Conservation (phyloP, 2,797 vertebrate genomes). For the Perodicticus potto region DNA sequence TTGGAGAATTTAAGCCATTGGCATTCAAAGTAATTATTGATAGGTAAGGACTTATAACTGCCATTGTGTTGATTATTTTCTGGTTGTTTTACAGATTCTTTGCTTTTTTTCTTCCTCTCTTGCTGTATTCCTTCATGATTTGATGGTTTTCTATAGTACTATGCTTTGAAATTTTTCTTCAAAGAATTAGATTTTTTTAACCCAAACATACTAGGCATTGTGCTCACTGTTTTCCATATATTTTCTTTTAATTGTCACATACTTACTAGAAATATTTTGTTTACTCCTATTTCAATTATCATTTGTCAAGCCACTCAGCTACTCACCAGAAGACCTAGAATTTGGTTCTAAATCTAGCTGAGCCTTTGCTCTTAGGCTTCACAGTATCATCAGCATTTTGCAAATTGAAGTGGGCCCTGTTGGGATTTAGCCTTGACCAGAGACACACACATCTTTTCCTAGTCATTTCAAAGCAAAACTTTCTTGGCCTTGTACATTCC, state of each 20-base stretch:
- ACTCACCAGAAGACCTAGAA: neutral
- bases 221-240: neutral
- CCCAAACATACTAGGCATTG: neutral
- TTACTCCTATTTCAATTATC: neutral
- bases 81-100: neutral
- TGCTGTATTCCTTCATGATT: neutral
- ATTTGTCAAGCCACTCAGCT: conserved; percentile 22
- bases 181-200: neutral
- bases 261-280: neutral
- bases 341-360: neutral
- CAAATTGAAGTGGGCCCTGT: neutral
- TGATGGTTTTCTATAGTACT: neutral
- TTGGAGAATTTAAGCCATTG: neutral
- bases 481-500: conserved; percentile 23
- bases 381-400: neutral
- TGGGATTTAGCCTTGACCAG: neutral
- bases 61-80: neutral
- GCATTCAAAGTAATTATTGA: neutral
- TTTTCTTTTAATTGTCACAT: conserved; percentile 30
- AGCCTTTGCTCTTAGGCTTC: neutral
- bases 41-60: neutral
- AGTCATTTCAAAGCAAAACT: conserved; percentile 45
- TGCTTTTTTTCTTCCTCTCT: neutral
- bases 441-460: neutral
- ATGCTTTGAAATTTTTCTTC: conserved; percentile 7